These are phyloP conservation scores for Dendropsophus ebraccatus DNA, from an alignment of 2,113 vertebrate genomes.

Conservation along the genomic window DNA sequence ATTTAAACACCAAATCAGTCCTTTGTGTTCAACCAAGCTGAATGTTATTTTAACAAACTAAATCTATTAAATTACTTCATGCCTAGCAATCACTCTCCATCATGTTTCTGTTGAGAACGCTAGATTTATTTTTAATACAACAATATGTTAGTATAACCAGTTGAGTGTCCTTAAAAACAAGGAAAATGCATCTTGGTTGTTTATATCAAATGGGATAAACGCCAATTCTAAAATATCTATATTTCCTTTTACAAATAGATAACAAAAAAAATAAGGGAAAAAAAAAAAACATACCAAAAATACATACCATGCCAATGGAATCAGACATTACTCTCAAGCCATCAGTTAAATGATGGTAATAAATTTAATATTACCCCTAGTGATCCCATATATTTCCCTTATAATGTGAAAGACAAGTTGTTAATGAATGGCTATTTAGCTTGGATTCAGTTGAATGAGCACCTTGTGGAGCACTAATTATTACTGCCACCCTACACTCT, in stretches of 20 bases:
- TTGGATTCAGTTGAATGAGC: slow-evolving; percentile 69
- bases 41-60: too few species aligned
- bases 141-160: neutral
- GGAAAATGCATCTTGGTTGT: too few species aligned
- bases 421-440: slow-evolving; percentile 64
- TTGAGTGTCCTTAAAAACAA: neutral
- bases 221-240: neutral
- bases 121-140: too few species aligned
- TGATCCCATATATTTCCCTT: slow-evolving; percentile 34
- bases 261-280: neutral
- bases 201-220: neutral
- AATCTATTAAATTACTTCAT: too few species aligned
- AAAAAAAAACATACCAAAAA: neutral
- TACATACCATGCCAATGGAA: neutral
- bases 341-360: slow-evolving; percentile 33
- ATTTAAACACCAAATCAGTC: too few species aligned
- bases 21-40: too few species aligned
- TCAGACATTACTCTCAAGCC: slow-evolving; percentile 7
- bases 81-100: too few species aligned
- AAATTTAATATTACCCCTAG: slow-evolving; percentile 18
- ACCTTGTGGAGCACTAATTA: slow-evolving; percentile 82
- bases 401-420: slow-evolving; percentile 51
- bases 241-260: neutral
- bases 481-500: slow-evolving; percentile 67
- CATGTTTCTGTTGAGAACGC: too few species aligned